phyloP scores from a whole-genome alignment of 2,797 vertebrate genomes.

The Sebastes hubbsi region DNA sequence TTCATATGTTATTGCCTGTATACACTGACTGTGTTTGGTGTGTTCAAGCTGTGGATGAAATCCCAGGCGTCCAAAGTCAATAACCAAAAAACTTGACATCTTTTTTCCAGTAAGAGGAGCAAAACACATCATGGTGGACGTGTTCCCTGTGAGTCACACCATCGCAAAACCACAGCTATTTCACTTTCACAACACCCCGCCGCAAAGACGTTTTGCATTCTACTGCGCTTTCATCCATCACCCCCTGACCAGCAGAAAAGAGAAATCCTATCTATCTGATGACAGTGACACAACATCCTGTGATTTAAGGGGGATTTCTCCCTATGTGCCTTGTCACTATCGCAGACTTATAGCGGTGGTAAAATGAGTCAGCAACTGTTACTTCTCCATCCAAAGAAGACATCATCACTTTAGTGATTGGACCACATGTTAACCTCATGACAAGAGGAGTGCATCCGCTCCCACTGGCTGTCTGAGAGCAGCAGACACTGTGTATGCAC shows the following conservation, averaged over 20 bases:
- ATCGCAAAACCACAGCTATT: slow-evolving; percentile 71
- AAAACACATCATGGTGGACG: slow-evolving; percentile 49
- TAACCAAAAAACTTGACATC: slow-evolving; percentile 29
- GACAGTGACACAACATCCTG: background rate
- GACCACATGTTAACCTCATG: slow-evolving; percentile 79
- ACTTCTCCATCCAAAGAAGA: slow-evolving; percentile 56
- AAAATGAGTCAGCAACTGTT: slow-evolving; percentile 51
- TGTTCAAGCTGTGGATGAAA: slow-evolving; percentile 32
- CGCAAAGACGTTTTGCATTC: slow-evolving; percentile 48
- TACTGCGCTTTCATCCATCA: slow-evolving; percentile 36
- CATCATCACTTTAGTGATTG: slow-evolving; percentile 59
- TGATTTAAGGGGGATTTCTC: slow-evolving; percentile 24
- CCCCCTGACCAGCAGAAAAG: background rate
- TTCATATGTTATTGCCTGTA: slow-evolving; percentile 2
- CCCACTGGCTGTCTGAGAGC: slow-evolving; percentile 52
- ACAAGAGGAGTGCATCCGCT: slow-evolving; percentile 59
- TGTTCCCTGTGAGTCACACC: slow-evolving; percentile 74
- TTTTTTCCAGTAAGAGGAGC: slow-evolving; percentile 42
- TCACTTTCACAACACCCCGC: slow-evolving; percentile 80
- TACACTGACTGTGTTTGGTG: slow-evolving; percentile 11
- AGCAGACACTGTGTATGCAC: slow-evolving; percentile 36
- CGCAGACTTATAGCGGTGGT: background rate
- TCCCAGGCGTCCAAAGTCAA: slow-evolving; percentile 29
- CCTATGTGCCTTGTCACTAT: slow-evolving; percentile 27
- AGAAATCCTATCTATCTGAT: background rate